phyloP scores from a whole-genome alignment of 2,113 vertebrate species.

The Grammatotria lemairii region DNA sequence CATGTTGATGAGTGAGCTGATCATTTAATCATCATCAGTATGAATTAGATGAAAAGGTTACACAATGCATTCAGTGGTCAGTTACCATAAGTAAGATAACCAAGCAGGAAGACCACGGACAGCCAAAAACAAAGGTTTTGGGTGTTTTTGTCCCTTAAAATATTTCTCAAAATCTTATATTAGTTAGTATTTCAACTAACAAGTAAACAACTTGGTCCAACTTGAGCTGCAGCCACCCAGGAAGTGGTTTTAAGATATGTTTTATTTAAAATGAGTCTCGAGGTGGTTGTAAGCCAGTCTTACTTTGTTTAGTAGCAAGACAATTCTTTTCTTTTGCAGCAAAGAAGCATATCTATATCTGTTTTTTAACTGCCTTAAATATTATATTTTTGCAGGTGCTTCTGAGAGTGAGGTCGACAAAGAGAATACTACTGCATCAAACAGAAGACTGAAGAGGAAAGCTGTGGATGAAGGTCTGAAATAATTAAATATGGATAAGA shows the following conservation, averaged over 20 bases:
- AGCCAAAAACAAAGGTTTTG: fast-evolving
- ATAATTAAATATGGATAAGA: slow-evolving; percentile 27
- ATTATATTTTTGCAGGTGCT: neutral
- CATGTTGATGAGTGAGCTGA: slow-evolving; percentile 25
- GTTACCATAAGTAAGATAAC: fast-evolving
- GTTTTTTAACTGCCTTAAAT: neutral
- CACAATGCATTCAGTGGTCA: fast-evolving
- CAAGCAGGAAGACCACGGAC: fast-evolving
- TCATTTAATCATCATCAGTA: neutral
- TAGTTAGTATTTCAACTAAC: fast-evolving
- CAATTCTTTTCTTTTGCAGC: fast-evolving
- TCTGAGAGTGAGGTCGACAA: neutral
- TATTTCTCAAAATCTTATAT: neutral
- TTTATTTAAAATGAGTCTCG: neutral
- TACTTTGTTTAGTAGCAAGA: neutral
- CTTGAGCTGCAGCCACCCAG: no score
- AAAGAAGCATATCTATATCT: neutral
- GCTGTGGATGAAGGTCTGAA: slow-evolving; percentile 63
- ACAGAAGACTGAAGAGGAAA: slow-evolving; percentile 65
- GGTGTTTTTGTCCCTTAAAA: fast-evolving
- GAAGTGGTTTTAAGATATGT: no score
- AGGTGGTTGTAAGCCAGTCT: neutral
- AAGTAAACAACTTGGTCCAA: no score
- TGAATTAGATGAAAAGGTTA: neutral
- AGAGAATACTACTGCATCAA: neutral